Base-by-base conservation (phyloP, 2,797 vertebrate species). In the Miichthys miiuy region DNA sequence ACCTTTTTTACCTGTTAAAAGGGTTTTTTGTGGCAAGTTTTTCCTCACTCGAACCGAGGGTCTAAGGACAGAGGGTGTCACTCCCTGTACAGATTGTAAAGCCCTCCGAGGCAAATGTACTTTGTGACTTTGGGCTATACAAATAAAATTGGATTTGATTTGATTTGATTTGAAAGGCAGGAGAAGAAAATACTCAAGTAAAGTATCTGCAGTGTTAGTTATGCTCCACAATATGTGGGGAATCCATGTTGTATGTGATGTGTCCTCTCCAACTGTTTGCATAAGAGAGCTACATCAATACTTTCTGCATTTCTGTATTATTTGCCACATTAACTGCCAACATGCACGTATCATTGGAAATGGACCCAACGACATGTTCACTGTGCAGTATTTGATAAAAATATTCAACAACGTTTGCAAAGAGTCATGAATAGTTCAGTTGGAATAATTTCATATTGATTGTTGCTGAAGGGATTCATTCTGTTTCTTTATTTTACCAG, bases 401-500 rank as follows among this genome's bases (percentile, higher is more conserved):
- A 75, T 23, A 65, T 81, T 64, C 44, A 73, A 60, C 41, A 64
- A 60, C 9, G 38, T 73, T 78, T 74, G 41, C 57, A 55, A 71
- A 60, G 72, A 87, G 56, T 86, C 79, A 82, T 78, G 68, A 87
- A 87, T 82, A 81, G 63, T 82, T 85, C 63, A 82, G 48, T 79
- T 79, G 16, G 54, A 84, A 80, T 88, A 51, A 87, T 88, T 83
- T 84, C 58, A 68, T 79, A 88, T 83, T 84, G 87, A 85, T 89
- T 73, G 69, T 78, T 70, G 86, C 86, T 88, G 60, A 83, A 67
- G 85, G 82, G 79, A 86, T 86, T 87, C 11, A 64, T 81, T 87
- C 66, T 50, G 25, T 70, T 83, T 77, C 74, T 89, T 78, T 86
- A 70, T 64, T 88, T 85, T 57, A 66, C 41, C 56, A 82, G 63